Evolutionary conservation across 1,140 invertebrate species (phyloP).

Genomic region (Camponotus pennsylvanicus): DNA sequence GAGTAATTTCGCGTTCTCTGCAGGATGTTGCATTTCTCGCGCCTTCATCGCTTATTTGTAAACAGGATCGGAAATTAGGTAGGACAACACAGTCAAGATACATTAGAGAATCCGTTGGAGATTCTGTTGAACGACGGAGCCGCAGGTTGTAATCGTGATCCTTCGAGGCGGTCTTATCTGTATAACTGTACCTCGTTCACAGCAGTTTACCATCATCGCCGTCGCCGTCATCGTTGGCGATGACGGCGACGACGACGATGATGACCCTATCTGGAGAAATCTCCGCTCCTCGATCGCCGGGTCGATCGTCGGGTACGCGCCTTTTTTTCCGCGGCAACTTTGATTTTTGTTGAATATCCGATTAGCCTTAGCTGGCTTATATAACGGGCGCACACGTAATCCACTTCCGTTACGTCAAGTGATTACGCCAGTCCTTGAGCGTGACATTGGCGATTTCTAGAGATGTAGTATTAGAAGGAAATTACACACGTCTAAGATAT

Average conservation of each 20-base stretch:
- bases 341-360: slow-evolving; percentile 48
- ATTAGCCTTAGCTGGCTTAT: slow-evolving; percentile 32
- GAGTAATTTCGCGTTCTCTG: background rate
- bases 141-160: slow-evolving; percentile 73
- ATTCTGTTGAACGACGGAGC: slow-evolving; percentile 71
- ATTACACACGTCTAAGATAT: background rate
- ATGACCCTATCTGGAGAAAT: slow-evolving; percentile 64
- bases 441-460: slow-evolving; percentile 50
- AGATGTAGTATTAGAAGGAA: slow-evolving; percentile 28
- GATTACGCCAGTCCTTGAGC: slow-evolving; percentile 50
- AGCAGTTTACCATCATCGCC: slow-evolving; percentile 34
- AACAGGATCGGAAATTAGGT: slow-evolving; percentile 73
- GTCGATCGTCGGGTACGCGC: slow-evolving; percentile 35
- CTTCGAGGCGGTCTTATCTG: slow-evolving; percentile 75
- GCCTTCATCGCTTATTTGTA: slow-evolving; percentile 64
- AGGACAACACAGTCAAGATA: slow-evolving; percentile 68
- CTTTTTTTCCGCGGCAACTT: slow-evolving; percentile 26
- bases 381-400: slow-evolving; percentile 41
- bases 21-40: slow-evolving; percentile 7
- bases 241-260: background rate
- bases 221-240: slow-evolving; percentile 5
- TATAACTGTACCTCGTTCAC: slow-evolving; percentile 71
- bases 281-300: background rate
- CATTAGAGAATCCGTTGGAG: slow-evolving; percentile 67
- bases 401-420: slow-evolving; percentile 47